Evolutionary conservation across 2,888 invertebrate species (phyloP), one percentile per base, ranked within the genome.

Genomic region (Unio delphinus): DNA sequence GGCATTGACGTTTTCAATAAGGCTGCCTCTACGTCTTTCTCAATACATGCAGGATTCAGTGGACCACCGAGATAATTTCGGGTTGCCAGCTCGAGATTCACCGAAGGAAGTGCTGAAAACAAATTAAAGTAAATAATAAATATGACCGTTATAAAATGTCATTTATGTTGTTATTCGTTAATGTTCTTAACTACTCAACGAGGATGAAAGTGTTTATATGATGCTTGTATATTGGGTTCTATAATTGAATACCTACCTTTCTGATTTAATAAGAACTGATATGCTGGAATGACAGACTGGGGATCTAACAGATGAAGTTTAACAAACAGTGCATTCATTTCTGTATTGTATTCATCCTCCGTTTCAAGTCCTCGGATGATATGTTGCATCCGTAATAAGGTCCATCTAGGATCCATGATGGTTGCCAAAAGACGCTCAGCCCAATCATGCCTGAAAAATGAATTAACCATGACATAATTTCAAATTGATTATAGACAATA

Each of bases 251-350:
- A 6, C 74, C 61, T 70, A 88, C 88, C 87, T 84, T 82, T 81
- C 57, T 83, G 80, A 60, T 84, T 81, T 26, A 84, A 78, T n/a
- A 86, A 74, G 64, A 82, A 83, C 68, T 86, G 85, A 67, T 79
- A 87, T 4, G 87, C 86, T 2, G 86, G 87, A 34, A 87, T 85
- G 15, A 88, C 89, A 11, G 83, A 82, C 72, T 86, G 86, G 0
- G 89, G 88, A 64, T 89, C 88, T 2, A 89, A 80, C 17, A 89
- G 80, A 67, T 89, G 89, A 1, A 89, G 80, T 72, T 88, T 89
- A 18, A 89, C 83, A 72, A 89, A 87, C 26, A 88, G 72, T 3
- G 83, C 84, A 76, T 89, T 89, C 85, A 89, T 86, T 64, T 88
- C 87, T 55, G 78, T 68, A 72, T 86, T 87, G 77, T 86, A 87